Evolutionary conservation across 2,888 invertebrate species (phyloP), one percentile per base, ranked within the genome.

Genomic region (Lumbricus terrestris): DNA sequence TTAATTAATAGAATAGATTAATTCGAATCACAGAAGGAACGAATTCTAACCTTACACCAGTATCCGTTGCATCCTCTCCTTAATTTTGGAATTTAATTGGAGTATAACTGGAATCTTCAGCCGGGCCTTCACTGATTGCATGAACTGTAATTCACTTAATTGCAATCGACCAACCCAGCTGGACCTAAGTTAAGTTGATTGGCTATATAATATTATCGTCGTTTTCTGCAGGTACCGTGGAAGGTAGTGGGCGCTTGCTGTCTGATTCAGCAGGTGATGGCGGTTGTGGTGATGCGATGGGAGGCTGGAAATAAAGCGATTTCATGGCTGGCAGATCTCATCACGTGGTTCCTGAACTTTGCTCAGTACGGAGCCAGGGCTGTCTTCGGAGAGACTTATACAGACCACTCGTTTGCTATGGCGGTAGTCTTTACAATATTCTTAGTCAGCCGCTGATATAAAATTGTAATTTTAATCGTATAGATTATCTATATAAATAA

Each of bases 251-350:
- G 91, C 29, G 38, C 69, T 34, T 91, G 91, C 38, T 82, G 91
- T 15, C 15, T 89, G 33, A 40, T 91, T 20, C 92, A 92, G 90
- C 69, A 91, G n/a, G 23, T 91, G 29, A 85, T 92, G 89, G 92
- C 91, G 13, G 82, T 92, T 69, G 40, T 92, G 23, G 88, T 92
- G 23, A 88, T 92, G 88, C 54, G 91, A 40, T 92, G 92, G 91
- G 35, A 90, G n/a, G 88, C 89, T 18, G 92, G 91, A 20, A 89
- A 69, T 88, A 40, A 88, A 34, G 91, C 90, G 40, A 54, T 92
- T 82, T 82, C 85, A 15, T 92, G 90, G 90, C 23, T 92, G 18
- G 91, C 91, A 18, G 35, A 83, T 34, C 90, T 91, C 54, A 90
- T 92, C n/a, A 90, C 91, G 34, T 47, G 89, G 29, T 92, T 91